Percentiles rank a stretch among this genome's conserved stretches.
phyloP scores from a whole-genome alignment of 2,888 invertebrate genomes.

The Apoda limacodes region DNA sequence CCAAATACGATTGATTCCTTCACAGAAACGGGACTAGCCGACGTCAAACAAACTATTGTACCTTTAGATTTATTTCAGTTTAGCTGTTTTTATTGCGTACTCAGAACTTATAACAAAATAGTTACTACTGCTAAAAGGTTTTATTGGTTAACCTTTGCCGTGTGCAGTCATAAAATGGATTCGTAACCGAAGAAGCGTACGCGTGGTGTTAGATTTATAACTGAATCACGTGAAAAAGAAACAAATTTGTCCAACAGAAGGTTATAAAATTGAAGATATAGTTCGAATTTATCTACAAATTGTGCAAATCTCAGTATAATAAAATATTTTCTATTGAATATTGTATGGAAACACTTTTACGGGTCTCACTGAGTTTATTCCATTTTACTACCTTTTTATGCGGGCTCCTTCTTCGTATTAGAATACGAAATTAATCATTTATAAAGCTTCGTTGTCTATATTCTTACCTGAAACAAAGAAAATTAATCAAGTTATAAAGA shows the following conservation, averaged over 20 bases:
- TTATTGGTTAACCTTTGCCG: constrained; percentile 69
- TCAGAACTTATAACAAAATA: constrained; percentile 68
- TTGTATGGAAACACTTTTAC: constrained; percentile 64
- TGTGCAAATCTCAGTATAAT: constrained; percentile 65
- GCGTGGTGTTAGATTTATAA: constrained; percentile 60
- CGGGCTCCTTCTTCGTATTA: constrained; percentile 31
- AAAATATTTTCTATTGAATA: constrained; percentile 68
- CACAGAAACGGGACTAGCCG: constrained; percentile 36
- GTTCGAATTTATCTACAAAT: constrained; percentile 62
- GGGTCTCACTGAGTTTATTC: constrained; percentile 57
- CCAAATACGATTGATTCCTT: constrained; percentile 56
- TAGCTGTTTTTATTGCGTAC: constrained; percentile 65
- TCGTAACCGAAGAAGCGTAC: constrained; percentile 62
- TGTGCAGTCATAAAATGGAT: constrained; percentile 66
- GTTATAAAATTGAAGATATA: constrained; percentile 62
- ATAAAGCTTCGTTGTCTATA: constrained; percentile 5
- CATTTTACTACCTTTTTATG: constrained; percentile 59
- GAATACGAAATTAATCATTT: constrained; percentile 9
- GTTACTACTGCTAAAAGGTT: constrained; percentile 69
- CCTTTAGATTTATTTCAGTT: constrained; percentile 61
- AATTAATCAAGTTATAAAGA: constrained; percentile 6
- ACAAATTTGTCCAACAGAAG: constrained; percentile 59
- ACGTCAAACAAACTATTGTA: constrained; percentile 54
- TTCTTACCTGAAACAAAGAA: constrained; percentile 46
- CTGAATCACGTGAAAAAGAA: constrained; percentile 62